Conservation (phyloP, 2,888 invertebrate genomes). For the Proisotoma minuta region DNA sequence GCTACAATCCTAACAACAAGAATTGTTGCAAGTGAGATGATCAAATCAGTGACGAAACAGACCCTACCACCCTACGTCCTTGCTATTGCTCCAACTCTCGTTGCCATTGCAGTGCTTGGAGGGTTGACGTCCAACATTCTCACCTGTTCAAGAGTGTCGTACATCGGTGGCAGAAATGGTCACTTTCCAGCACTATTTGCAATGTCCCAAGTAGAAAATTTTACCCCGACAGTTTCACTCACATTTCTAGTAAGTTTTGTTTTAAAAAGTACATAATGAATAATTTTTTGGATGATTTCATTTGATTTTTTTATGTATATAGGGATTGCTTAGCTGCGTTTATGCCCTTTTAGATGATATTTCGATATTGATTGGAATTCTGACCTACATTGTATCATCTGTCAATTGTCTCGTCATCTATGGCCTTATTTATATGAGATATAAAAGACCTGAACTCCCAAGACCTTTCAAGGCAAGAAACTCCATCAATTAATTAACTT, state of each 20-base stretch:
- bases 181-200: conserved; percentile 23
- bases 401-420: conserved; percentile 10
- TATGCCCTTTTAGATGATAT: conserved; percentile 1
- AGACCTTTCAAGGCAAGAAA: conserved; percentile 15
- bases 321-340: neutral
- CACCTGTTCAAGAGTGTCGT: conserved; percentile 18
- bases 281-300: conserved; percentile 10
- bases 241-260: neutral
- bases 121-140: conserved; percentile 12
- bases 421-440: conserved; percentile 13
- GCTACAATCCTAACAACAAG: conserved; percentile 6
- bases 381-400: conserved; percentile 11
- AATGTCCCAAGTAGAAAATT: conserved; percentile 5
- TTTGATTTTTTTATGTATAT: neutral
- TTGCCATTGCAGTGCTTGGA: conserved; percentile 19
- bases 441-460: conserved; percentile 2
- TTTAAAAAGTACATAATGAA: no score
- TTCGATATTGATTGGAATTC: neutral
- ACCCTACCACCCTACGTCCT: neutral
- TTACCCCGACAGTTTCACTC: conserved; percentile 19
- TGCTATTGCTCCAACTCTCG: conserved; percentile 22
- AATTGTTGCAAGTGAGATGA: conserved; percentile 16
- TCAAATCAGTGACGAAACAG: neutral
- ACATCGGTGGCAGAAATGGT: conserved; percentile 18
- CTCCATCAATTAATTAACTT: neutral